A percentile compares a stretch with the other conserved stretches of the same genome.
These are phyloP conservation scores for Mesochorus sp. DNA, from an alignment of 2,888 invertebrate species.

Conservation along the genomic window DNA sequence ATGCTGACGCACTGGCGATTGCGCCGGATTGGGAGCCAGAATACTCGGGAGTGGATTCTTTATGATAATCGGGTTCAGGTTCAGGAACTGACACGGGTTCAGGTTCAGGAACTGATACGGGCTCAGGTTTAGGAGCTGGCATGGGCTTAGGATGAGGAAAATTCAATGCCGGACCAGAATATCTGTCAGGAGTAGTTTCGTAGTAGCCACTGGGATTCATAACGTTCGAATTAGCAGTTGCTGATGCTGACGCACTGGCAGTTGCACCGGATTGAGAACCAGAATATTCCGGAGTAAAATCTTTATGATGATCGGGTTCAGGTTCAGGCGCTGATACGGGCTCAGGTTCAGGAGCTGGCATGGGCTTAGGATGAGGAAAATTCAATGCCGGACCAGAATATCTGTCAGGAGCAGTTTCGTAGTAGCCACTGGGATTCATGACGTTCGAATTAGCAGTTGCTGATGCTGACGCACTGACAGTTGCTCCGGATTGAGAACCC, in stretches of 20 bases:
- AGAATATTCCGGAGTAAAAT: background rate
- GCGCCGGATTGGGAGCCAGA: slow-evolving; percentile 44
- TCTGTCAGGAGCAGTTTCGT: background rate
- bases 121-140: too few relatives aligned
- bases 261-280: slow-evolving; percentile 45
- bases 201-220: background rate
- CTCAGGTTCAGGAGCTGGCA: too few relatives aligned
- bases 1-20: slow-evolving; percentile 28
- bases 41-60: too few relatives aligned
- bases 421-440: background rate
- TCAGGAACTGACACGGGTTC: too few relatives aligned
- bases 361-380: background rate
- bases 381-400: background rate
- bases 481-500: slow-evolving; percentile 39
- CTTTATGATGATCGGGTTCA: too few relatives aligned
- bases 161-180: background rate
- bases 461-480: slow-evolving; percentile 41
- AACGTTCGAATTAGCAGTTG: slow-evolving; percentile 25
- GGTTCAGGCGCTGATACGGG: too few relatives aligned
- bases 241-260: slow-evolving; percentile 30
- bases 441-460: slow-evolving; percentile 18
- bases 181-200: background rate
- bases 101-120: too few relatives aligned
- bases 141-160: background rate
- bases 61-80: too few relatives aligned